Evolutionary conservation across 2,113 vertebrate genomes (phyloP), one percentile per base, ranked within the genome.

Genomic region (Coregonus clupeaformis): DNA sequence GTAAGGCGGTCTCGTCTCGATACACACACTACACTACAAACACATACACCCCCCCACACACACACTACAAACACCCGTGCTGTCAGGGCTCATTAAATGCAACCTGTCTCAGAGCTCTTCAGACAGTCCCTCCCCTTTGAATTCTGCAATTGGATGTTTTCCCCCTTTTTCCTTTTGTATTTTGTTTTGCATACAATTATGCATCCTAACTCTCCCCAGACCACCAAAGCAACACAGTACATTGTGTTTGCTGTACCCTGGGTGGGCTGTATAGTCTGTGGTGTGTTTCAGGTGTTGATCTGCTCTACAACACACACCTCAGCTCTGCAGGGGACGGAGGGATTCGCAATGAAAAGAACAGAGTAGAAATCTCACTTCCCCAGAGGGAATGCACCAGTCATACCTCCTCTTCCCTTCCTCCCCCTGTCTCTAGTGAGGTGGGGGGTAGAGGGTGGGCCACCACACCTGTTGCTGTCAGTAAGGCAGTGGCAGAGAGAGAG

Each of bases 401-500:
- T 12, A 69, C 29, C 60, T 42, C 71, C 68, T 27, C 29, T 57
- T 69, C 36, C 42, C 62, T 32, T 7, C 55, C 67, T 75, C 69
- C 68, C 57, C 32, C 77, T 82, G 87, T 86, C 83, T 85, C 72
- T 20, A 57, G 55, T 60, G 62, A 29, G 24, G 72, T 49, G 77
- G 64, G 16, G 22, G 59, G 22, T 13, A 12, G 13, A 27, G 63
- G 63, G 27, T 82, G 87, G 12, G 82, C 82, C 82, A 75, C 83
- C 85, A 79, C 90, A 92, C 91, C 90, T 91, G 91, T 92, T 91
- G 91, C 84, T 81, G 83, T 90, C 87, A 87, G 69, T 76, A 75
- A 77, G 74, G 82, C 70, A 27, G 36, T 11, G 49, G 47, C 47
- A 14, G 64, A 55, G 74, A 78, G 86, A 78, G 70, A 68, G 76